Evolutionary conservation across 2,888 invertebrate species (phyloP), one percentile per base, ranked within the genome.

Genomic region (Erebia epiphron): DNA sequence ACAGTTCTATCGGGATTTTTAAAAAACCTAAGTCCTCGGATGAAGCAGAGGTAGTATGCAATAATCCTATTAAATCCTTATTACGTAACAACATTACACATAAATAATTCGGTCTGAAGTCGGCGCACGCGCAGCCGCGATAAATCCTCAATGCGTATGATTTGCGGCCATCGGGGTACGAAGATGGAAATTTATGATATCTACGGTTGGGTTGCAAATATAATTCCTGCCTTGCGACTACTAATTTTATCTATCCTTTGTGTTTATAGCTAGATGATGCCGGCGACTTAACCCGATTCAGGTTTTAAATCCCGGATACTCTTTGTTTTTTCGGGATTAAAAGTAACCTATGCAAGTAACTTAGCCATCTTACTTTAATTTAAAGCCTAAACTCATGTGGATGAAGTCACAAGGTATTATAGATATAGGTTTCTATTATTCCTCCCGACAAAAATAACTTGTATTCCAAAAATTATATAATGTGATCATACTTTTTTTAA

Each of bases 51-150:
- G 3, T 49, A 2, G 14, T 21, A 21, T 60, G 8, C 41, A 16
- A 2, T 41, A 62, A 46, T 62, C 46, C 21, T 14, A 62, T 62
- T 61, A 46, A 61, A 61, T 46, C 9, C 14, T 49, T 49, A 46
- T 62, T 62, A 62, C 10, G 62, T 62, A 49, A 62, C 46, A 46
- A 21, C 46, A 62, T 62, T 46, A 62, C 62, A 69, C 63, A 72
- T 72, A 72, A 69, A 69, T 69, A 67, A 72, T 67, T 62, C 52
- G 63, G 46, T 11, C 63, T 50, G 56, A 46, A 56, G 67, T 35
- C 56, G 57, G 63, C 72, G 72, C 72, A 41, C 50, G 69, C 69
- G 67, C 69, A 68, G 54, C 5, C 41, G 57, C 69, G n/a, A 60
- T 69, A 69, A 72, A 69, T 63, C 62, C 46, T 46, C 16, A 11